Base-by-base conservation (phyloP, 2,113 vertebrate genomes). In the Cynopterus brachyotis region DNA sequence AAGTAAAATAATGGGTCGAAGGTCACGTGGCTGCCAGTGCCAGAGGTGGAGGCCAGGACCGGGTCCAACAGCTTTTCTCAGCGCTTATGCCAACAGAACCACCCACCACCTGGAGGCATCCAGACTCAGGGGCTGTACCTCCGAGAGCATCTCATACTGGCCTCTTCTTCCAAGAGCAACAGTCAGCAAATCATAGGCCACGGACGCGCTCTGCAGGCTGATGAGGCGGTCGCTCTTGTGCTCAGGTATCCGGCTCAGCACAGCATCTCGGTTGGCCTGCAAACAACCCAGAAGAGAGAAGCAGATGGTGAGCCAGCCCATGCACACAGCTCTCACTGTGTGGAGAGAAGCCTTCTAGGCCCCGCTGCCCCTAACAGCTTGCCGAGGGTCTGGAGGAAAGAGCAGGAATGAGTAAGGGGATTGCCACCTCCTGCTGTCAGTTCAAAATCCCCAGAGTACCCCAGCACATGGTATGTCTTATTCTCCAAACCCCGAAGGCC, bases 111-210 rank as follows among this genome's bases (percentile, higher is more conserved):
- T 5, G 30, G 59, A 57, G 79, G 81, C 93, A 19, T 16, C 30
- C 57, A n/a, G 87, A 42, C 60, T 42, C 60, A 12, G 62, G 12
- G 3, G 0, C 97, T 97, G 95, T 97, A 99, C 99, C 99, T 99
- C 99, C 12, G 99, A 99, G 20, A 99, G 99, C 99, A 99, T 99
- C 99, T 99, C 99, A 69, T 99, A 99, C 92, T 99, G 99, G 92
- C 99, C 99, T 95, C 99, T 99, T 97, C 99, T 99, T 73, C 99
- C 99, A 91, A 99, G 99, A 55, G 99, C 99, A 3, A 99, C 99
- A 0, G 99, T 99, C 92, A 99, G 99, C 70, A 99, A 98, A 97
- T 99, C 99, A 0, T 99, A 99, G 62, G 99, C 99, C 89, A 99
- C 99, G 4, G 99, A 99, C 0, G 99, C 99, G 1, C 99, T 99